Evolutionary conservation across 2,888 invertebrate genomes (phyloP).

Genomic region (Cyclophora punctaria): DNA sequence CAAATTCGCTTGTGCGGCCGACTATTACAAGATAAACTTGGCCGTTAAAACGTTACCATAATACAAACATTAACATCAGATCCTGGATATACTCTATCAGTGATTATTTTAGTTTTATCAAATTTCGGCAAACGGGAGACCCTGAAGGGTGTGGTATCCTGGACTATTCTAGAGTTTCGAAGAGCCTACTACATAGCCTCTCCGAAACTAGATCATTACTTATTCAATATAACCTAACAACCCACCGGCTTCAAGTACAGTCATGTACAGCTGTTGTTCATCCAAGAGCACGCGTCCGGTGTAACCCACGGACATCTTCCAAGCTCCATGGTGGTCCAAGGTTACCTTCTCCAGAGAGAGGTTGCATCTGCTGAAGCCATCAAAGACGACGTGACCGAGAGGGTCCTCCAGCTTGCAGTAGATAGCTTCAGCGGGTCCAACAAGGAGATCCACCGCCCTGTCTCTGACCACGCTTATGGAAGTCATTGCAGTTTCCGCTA

Average conservation of each 20-base stretch:
- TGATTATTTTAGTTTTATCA: too few relatives aligned
- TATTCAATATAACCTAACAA: background rate
- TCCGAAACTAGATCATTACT: too few relatives aligned
- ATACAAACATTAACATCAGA: too few relatives aligned
- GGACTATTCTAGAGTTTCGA: too few relatives aligned
- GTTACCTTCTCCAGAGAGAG: slow-evolving; percentile 36
- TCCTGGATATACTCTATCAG: too few relatives aligned
- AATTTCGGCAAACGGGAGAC: too few relatives aligned
- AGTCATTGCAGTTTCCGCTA: too few relatives aligned
- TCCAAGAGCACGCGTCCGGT: slow-evolving; percentile 37
- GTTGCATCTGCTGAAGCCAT: slow-evolving; percentile 47
- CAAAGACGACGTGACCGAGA: slow-evolving; percentile 26
- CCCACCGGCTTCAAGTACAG: slow-evolving; percentile 35
- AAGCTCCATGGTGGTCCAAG: slow-evolving; percentile 37
- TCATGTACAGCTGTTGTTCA: slow-evolving; percentile 26
- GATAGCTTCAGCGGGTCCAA: slow-evolving; percentile 45
- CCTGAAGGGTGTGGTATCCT: too few relatives aligned
- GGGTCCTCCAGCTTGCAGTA: slow-evolving; percentile 46
- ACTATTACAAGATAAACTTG: too few relatives aligned
- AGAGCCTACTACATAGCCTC: too few relatives aligned
- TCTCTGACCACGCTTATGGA: slow-evolving; percentile 15
- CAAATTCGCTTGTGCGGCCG: too few relatives aligned
- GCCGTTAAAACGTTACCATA: too few relatives aligned
- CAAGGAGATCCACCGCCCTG: slow-evolving; percentile 22
- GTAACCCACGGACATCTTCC: slow-evolving; percentile 38